Evolutionary conservation across 1,140 invertebrate genomes (phyloP), one percentile per base, ranked within the genome.

Genomic region (Chrysomallon squamiferum): DNA sequence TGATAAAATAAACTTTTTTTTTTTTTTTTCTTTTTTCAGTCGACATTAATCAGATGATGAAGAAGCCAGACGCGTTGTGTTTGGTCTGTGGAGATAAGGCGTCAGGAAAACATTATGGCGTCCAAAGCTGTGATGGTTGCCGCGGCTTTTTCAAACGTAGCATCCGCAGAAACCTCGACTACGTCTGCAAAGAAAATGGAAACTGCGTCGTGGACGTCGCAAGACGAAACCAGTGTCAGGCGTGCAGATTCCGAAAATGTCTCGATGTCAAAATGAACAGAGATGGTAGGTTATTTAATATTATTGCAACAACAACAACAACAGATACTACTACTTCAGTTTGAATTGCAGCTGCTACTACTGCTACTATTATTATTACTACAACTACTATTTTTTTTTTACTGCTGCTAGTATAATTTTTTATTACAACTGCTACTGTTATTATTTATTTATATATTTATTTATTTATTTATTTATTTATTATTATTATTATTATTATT

Each of bases 181-280:
- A 96, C 84, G 72, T 78, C 13, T 98, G 95, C 82, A 98, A 98
- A 80, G 95, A 96, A 84, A 92, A 90, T 65, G 93, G 93, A 0
- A 88, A 89, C 7, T 97, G 95, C 79, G 87, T 96, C 1, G 95
- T 97, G 2, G 95, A 97, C 78, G 94, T 97, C 0, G 94, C 92
- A 0, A 87, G 95, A 50, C 85, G 95, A 29, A 98, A 97, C 86
- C 95, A 97, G 84, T 98, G 95, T 80, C 95, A 98, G 84, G 93
- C 95, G 0, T 98, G 95, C 78, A 89, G 95, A 38, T 96, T 97
- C 84, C 91, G 91, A 56, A 97, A 96, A 83, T 97, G 95, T 86
- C 88, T 98, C 9, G 88, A 92, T 74, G 94, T 96, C 62, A 95
- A 95, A 80, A 98, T 98, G 95, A 96, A 96, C 85, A 90, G 91